A percentile compares a stretch with the other conserved stretches of the same genome.
These are phyloP conservation scores for Pocillopora grandis DNA, from an alignment of 92 coral and sea anemone genomes.

Conservation along the genomic window DNA sequence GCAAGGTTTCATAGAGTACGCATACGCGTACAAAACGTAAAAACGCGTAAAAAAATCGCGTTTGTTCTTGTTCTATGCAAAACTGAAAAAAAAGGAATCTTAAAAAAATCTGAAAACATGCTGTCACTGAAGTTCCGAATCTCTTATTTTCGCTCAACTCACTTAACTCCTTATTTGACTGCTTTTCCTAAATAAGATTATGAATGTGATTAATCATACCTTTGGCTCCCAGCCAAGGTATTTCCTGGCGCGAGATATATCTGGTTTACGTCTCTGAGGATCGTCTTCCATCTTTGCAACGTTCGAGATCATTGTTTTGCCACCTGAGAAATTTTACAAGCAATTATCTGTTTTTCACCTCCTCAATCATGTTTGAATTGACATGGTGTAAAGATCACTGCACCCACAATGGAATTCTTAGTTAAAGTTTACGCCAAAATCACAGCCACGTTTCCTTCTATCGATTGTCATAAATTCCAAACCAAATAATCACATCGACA, in stretches of 20 bases:
- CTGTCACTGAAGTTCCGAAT: too few species aligned
- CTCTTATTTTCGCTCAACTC: background rate
- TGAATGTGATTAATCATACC: slow-evolving; percentile 39
- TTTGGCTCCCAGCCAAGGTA: slow-evolving; percentile 89
- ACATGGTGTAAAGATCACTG: background rate
- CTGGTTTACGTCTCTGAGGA: slow-evolving; percentile 92
- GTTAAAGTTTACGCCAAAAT: too few species aligned
- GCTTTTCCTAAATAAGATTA: background rate
- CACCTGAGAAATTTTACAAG: slow-evolving; percentile 43
- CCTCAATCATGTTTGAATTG: background rate
- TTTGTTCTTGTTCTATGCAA: too few species aligned
- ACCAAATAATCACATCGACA: too few species aligned
- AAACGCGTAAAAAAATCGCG: too few species aligned
- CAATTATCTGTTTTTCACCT: background rate
- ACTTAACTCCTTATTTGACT: background rate
- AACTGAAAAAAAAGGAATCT: too few species aligned
- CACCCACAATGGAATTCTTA: too few species aligned
- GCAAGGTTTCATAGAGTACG: too few species aligned
- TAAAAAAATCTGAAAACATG: too few species aligned
- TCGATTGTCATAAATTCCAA: too few species aligned
- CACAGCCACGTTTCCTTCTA: too few species aligned
- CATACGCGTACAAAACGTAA: too few species aligned
- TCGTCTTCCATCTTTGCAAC: slow-evolving; percentile 85
- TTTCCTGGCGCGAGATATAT: slow-evolving; percentile 76
- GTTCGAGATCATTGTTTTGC: slow-evolving; percentile 72